phyloP scores from a whole-genome alignment of 2,113 vertebrate species.

The Diadophis punctatus region DNA sequence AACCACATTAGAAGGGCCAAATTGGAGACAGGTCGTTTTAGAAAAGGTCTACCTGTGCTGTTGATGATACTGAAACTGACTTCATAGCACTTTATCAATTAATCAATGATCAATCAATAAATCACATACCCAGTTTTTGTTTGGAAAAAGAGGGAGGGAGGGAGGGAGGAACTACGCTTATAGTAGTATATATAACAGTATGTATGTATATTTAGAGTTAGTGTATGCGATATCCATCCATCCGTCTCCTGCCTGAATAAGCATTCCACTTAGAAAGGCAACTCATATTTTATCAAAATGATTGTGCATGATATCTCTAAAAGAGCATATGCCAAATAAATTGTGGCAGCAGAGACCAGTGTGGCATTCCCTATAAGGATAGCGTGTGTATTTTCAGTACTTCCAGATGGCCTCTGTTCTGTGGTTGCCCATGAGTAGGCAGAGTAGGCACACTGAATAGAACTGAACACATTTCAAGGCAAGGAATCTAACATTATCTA shows the following conservation, averaged over 20 bases:
- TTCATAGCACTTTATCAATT: not conserved
- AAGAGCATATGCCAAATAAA: not conserved
- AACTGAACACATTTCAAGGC: constrained; percentile 12
- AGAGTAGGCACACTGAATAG: constrained; percentile 5
- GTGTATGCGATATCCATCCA: not conserved
- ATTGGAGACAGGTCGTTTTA: not conserved
- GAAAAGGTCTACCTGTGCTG: not conserved
- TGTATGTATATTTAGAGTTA: not conserved
- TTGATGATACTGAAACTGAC: not conserved
- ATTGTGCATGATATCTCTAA: not conserved
- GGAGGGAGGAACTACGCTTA: not conserved
- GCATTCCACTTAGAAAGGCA: not conserved
- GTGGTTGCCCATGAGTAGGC: constrained; percentile 9
- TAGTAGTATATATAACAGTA: not conserved
- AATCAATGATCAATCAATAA: not conserved
- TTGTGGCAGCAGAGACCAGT: not conserved
- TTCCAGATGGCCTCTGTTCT: constrained; percentile 27
- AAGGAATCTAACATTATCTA: constrained; percentile 10
- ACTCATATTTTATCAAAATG: not conserved
- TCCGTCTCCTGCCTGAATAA: not conserved
- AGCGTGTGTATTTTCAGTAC: constrained; percentile 5
- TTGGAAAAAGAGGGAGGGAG: not conserved
- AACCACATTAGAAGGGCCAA: not conserved
- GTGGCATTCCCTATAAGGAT: not conserved
- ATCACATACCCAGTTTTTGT: too few species aligned